These are phyloP conservation scores for Gadopsis bispinosus DNA, from an alignment of 2,797 vertebrate genomes.

Conservation along the genomic window DNA sequence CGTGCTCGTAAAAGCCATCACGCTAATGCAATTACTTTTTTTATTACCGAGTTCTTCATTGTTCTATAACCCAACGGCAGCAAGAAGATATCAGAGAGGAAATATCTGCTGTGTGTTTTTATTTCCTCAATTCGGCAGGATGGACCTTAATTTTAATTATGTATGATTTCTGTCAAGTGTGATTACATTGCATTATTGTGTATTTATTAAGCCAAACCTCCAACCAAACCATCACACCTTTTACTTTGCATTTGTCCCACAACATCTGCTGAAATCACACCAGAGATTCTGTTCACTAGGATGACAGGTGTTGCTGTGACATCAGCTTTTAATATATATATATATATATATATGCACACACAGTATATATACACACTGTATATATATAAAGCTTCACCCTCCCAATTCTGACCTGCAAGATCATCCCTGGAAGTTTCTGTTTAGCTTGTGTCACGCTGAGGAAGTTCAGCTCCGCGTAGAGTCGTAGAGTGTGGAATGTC, in stretches of 20 bases:
- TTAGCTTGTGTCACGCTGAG: constrained; percentile 33
- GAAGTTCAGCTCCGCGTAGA: constrained; percentile 60
- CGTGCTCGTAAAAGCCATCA: constrained; percentile 42
- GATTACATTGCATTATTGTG: not conserved
- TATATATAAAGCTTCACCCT: not conserved
- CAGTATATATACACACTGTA: too few species aligned
- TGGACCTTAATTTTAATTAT: not conserved
- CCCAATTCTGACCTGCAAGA: not conserved
- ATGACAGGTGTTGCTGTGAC: not conserved
- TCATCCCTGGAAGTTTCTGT: constrained; percentile 32
- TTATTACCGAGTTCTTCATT: constrained; percentile 24
- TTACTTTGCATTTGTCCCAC: not conserved
- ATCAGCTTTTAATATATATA: not conserved
- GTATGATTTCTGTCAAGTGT: not conserved
- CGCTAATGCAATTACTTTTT: constrained; percentile 38
- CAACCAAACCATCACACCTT: not conserved
- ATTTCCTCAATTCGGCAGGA: constrained; percentile 16
- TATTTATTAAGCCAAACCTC: not conserved
- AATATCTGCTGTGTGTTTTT: constrained; percentile 2
- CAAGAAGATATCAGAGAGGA: constrained; percentile 1
- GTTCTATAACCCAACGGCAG: constrained; percentile 10
- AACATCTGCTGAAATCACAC: not conserved
- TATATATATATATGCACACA: too few species aligned
- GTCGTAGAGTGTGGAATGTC: constrained; percentile 49
- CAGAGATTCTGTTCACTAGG: not conserved